A percentile compares a stretch with the other conserved stretches of the same genome.
phyloP scores from a whole-genome alignment of 2,113 vertebrate species.

The Cyanoramphus novaezelandiae region DNA sequence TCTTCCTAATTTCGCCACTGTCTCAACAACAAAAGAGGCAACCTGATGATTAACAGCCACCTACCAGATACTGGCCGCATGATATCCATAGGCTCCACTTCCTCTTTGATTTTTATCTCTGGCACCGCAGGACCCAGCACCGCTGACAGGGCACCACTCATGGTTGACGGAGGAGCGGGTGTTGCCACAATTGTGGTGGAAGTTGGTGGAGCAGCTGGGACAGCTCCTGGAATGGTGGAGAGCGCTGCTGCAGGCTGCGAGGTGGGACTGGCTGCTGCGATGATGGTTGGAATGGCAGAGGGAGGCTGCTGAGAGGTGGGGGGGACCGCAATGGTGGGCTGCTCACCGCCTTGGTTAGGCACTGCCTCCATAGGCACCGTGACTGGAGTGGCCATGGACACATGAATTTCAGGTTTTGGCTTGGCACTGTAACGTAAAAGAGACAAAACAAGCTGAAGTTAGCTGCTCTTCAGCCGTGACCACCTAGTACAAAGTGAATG shows the following conservation, averaged over 20 bases:
- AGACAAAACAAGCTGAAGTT: background rate
- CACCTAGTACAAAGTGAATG: background rate
- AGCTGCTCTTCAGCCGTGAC: background rate
- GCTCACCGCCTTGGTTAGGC: conserved; percentile 82
- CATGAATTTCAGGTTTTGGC: conserved; percentile 91
- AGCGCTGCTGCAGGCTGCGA: conserved; percentile 86
- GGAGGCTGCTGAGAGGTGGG: conserved; percentile 84
- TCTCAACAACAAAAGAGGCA: background rate
- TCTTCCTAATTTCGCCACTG: background rate
- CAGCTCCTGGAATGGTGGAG: conserved; percentile 82
- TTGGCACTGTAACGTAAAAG: conserved; percentile 82
- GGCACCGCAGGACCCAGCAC: conserved; percentile 82
- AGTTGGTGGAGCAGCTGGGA: conserved; percentile 78
- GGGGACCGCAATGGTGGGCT: conserved; percentile 78
- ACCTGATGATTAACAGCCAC: background rate
- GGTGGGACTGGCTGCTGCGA: conserved; percentile 84
- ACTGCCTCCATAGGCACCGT: conserved; percentile 88
- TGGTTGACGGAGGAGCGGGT: conserved; percentile 83
- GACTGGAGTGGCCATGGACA: conserved; percentile 88
- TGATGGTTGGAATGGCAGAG: conserved; percentile 87
- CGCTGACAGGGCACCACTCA: conserved; percentile 81
- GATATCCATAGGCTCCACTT: conserved; percentile 88
- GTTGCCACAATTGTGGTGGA: conserved; percentile 86
- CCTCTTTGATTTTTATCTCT: conserved; percentile 93
- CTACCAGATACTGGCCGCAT: conserved; percentile 79